Conservation (phyloP, 1,140 invertebrate genomes). For the Drosophila lowei region DNA sequence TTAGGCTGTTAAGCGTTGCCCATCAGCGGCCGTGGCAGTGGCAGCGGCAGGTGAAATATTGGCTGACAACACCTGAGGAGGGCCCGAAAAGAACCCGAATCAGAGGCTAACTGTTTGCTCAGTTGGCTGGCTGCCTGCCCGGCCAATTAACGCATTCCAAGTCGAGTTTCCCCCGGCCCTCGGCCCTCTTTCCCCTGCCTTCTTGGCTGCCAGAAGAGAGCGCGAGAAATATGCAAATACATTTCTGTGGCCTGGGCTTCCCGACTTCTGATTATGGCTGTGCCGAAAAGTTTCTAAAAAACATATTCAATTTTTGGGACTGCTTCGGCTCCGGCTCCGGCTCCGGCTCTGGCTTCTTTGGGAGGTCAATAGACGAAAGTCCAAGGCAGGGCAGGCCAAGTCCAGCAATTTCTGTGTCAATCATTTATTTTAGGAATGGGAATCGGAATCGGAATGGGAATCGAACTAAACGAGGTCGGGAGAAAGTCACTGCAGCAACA, state of each 20-base stretch:
- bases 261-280: conserved; percentile 59
- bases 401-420: conserved; percentile 64
- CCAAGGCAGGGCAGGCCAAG: conserved; percentile 6
- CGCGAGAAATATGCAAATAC: conserved; percentile 61
- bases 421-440: conserved; percentile 73
- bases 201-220: background rate
- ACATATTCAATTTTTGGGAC: conserved; percentile 34
- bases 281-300: conserved; percentile 48
- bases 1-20: conserved; percentile 66
- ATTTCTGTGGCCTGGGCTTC: conserved; percentile 27
- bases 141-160: conserved; percentile 76
- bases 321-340: background rate
- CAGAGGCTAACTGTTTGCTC: conserved; percentile 46
- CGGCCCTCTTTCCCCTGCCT: background rate
- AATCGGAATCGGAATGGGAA: conserved; percentile 38
- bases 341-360: conserved; percentile 14
- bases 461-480: conserved; percentile 74
- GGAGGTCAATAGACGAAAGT: conserved; percentile 61
- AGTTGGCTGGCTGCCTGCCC: conserved; percentile 61
- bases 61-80: conserved; percentile 55
- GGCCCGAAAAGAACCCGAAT: conserved; percentile 7
- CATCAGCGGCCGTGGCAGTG: conserved; percentile 24
- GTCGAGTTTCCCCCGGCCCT: conserved; percentile 7
- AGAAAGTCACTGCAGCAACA: conserved; percentile 65
- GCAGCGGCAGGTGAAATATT: conserved; percentile 55